Base-by-base conservation (phyloP, 1,140 invertebrate species). In the Dinoponera quadriceps region DNA sequence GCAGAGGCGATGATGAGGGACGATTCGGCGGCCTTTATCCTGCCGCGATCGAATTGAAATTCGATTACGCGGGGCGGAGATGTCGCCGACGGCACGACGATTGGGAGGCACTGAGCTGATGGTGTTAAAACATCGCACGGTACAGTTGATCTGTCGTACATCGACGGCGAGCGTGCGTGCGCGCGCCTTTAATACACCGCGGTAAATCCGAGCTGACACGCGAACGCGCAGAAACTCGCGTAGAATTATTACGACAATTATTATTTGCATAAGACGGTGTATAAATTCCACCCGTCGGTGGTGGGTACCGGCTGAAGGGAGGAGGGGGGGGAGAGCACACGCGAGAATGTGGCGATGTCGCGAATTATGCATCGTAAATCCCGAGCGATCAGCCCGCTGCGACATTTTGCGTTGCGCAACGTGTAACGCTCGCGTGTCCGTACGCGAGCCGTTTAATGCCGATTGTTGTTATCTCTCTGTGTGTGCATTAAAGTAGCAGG, bases 231-330 rank as follows among this genome's bases (percentile, higher is more conserved):
- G 54, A 62, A 60, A 60, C 49, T 33, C 25, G 25, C n/a, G 27
- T 44, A 33, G 54, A 59, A 87, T 83, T 83, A 87, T 72, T 38
- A 54, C 65, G 77, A 38, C 27, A 49, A 82, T 72, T 65, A 59
- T 29, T 82, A 74, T 85, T 82, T 29, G 51, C 80, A 55, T 54
- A 57, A 82, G 55, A 16, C 14, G 69, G 2, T 48, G 25, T 60
- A 48, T 74, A 75, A 85, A 73, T 74, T 33, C 48, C 68, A 25
- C n/a, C 18, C 16, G 51, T 14, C 48, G 16, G 29, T n/a, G 14
- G 5, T 14, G 27, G 9, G 51, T 2, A 9, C 63, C 2, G 33
- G 7, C 33, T 2, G 33, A 33, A 3, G 2, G 7, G 33, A 7
- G 33, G 33, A 33, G 33, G 33, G 33, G 33, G 33, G 2, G 7